Evolutionary conservation across 2,888 invertebrate species (phyloP).

Genomic region (Thereva unica): DNA sequence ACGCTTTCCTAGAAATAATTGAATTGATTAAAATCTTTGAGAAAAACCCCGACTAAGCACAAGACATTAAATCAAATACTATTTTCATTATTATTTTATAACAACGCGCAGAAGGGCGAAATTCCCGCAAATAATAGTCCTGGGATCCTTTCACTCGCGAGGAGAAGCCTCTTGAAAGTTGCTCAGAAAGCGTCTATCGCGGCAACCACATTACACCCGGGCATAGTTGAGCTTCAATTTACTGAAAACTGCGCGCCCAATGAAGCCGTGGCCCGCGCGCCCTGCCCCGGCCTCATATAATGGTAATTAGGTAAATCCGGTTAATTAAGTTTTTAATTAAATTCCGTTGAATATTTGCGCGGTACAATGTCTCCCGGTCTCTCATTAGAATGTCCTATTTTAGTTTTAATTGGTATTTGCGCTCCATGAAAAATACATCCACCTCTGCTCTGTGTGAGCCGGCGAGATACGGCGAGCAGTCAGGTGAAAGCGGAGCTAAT

Average conservation of each 20-base stretch:
- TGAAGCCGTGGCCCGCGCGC: conserved; percentile 24
- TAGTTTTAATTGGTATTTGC: conserved; percentile 45
- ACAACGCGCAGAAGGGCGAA: no score
- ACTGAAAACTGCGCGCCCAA: conserved; percentile 25
- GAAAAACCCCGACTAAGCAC: no score
- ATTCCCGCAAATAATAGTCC: no score
- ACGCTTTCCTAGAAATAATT: no score
- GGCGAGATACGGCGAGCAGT: conserved; percentile 29
- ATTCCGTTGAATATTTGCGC: conserved; percentile 44
- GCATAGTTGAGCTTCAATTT: conserved; percentile 11
- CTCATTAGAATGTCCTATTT: conserved; percentile 45
- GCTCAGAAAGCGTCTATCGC: no score
- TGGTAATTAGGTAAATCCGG: conserved; percentile 44
- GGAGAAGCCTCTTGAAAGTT: no score
- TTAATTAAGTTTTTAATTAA: conserved; percentile 45
- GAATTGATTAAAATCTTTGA: no score
- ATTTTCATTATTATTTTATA: no score
- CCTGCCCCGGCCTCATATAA: conserved; percentile 37
- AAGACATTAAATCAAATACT: no score
- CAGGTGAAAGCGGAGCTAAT: conserved; percentile 41
- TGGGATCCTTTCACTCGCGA: no score
- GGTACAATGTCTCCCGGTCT: conserved; percentile 42
- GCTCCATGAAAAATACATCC: conserved; percentile 41
- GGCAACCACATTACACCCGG: no score
- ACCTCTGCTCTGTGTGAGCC: conserved; percentile 2